These are phyloP conservation scores for Dicentrarchus labrax DNA, from an alignment of 2,113 vertebrate genomes.

Conservation along the genomic window DNA sequence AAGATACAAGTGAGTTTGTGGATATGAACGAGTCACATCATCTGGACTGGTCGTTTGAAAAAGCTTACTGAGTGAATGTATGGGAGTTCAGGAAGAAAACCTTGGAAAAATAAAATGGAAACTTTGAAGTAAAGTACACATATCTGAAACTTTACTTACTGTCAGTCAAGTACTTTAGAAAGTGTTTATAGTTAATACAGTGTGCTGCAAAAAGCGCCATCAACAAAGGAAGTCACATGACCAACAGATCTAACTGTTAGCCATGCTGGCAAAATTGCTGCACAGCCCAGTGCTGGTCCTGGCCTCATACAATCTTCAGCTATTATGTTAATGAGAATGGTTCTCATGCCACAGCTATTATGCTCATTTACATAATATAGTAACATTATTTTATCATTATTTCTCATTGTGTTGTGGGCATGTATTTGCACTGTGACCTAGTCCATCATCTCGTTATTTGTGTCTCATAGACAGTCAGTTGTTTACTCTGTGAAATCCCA, in stretches of 20 bases:
- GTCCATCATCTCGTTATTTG: slow-evolving; percentile 31
- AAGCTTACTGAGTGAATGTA: not conserved
- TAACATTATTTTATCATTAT: slow-evolving; percentile 13
- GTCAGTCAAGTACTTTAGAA: not conserved
- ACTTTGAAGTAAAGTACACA: not conserved
- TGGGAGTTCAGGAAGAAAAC: not conserved
- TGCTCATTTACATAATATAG: slow-evolving; percentile 30
- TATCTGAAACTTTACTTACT: too few species aligned
- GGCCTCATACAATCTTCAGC: slow-evolving; percentile 5
- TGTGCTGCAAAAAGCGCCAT: not conserved
- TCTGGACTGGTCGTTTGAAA: not conserved
- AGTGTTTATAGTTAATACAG: not conserved
- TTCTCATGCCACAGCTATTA: slow-evolving; percentile 14
- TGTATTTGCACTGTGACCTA: slow-evolving; percentile 21
- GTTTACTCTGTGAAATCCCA: not conserved
- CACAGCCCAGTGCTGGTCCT: not conserved
- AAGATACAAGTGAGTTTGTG: not conserved
- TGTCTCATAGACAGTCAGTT: slow-evolving; percentile 10
- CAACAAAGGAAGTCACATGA: not conserved
- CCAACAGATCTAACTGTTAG: not conserved
- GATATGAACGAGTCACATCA: not conserved
- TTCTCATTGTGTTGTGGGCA: not conserved
- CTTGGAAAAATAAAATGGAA: not conserved
- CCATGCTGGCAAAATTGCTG: not conserved
- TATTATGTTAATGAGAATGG: slow-evolving; percentile 13